Percentiles rank a stretch among this genome's conserved stretches.
Evolutionary conservation across 2,888 invertebrate genomes (phyloP).

Genomic region (Agrilus mali): DNA sequence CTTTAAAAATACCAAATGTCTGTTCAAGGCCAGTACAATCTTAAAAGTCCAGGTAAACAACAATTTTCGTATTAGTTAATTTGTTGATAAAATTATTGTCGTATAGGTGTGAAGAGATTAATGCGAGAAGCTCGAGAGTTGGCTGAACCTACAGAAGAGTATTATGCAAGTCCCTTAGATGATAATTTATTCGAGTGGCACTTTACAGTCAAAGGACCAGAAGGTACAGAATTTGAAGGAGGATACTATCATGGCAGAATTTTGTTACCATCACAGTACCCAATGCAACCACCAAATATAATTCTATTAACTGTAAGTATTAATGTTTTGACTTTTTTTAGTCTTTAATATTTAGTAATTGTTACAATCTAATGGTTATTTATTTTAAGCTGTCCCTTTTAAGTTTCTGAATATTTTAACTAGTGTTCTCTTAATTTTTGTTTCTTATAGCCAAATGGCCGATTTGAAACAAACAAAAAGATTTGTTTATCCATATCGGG

Average conservation of each 20-base stretch:
- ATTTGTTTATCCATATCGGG: slow-evolving; percentile 93
- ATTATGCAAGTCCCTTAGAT: slow-evolving; percentile 78
- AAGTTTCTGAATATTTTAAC: neutral
- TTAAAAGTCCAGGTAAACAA: slow-evolving; percentile 45
- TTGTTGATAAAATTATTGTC: neutral
- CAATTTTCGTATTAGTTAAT: neutral
- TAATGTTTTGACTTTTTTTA: too few species aligned
- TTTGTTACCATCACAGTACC: slow-evolving; percentile 83
- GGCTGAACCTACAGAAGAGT: slow-evolving; percentile 77
- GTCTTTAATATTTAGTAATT: too few species aligned
- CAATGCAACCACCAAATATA: slow-evolving; percentile 95
- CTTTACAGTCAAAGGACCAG: slow-evolving; percentile 85
- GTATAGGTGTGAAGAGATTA: slow-evolving; percentile 78
- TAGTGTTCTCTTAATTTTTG: neutral
- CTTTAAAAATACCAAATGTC: slow-evolving; percentile 25
- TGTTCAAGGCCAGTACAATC: slow-evolving; percentile 44
- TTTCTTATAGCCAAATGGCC: slow-evolving; percentile 66
- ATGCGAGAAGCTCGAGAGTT: slow-evolving; percentile 87
- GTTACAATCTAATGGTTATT: too few species aligned
- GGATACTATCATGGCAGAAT: slow-evolving; percentile 91
- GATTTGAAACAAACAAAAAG: slow-evolving; percentile 88
- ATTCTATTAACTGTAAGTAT: slow-evolving; percentile 69
- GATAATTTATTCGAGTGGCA: slow-evolving; percentile 98
- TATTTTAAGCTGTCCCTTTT: too few species aligned
- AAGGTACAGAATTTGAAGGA: slow-evolving; percentile 76